Conservation (phyloP, 2,113 vertebrate species). For the Hippocampus barbouri region DNA sequence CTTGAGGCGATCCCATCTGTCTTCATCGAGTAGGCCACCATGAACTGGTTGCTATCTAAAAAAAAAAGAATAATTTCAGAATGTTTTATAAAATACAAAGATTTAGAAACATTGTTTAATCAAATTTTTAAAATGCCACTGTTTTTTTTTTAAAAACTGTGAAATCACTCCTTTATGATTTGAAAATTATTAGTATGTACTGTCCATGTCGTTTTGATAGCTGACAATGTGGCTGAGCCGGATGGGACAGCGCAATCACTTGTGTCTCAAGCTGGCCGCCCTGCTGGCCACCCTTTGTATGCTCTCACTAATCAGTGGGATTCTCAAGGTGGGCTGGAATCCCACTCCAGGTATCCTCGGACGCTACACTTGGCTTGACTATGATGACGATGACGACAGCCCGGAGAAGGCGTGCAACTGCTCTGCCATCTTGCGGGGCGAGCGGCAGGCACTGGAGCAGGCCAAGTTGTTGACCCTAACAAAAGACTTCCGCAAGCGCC, state of each 20-base stretch:
- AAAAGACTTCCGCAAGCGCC: conserved; percentile 63
- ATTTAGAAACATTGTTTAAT: too few relatives aligned
- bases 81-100: too few relatives aligned
- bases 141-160: too few relatives aligned
- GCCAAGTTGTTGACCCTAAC: conserved; percentile 73
- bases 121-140: too few relatives aligned
- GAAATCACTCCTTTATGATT: background rate
- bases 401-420: conserved; percentile 73
- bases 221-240: background rate
- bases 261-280: conserved; percentile 2
- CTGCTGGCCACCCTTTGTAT: conserved; percentile 27
- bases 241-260: background rate
- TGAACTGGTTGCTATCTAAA: too few relatives aligned
- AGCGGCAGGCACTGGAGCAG: conserved; percentile 72
- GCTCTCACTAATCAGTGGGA: background rate
- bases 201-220: background rate
- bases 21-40: too few relatives aligned
- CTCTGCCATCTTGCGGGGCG: conserved; percentile 75
- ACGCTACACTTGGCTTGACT: conserved; percentile 56
- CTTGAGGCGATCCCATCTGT: too few relatives aligned
- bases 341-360: background rate
- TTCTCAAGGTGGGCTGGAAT: background rate
- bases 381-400: conserved; percentile 54
- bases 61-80: too few relatives aligned
- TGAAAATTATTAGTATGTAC: background rate